A percentile compares a stretch with the other conserved stretches of the same genome.
Conservation (phyloP, 2,888 invertebrate genomes). For the Agapostemon virescens region DNA sequence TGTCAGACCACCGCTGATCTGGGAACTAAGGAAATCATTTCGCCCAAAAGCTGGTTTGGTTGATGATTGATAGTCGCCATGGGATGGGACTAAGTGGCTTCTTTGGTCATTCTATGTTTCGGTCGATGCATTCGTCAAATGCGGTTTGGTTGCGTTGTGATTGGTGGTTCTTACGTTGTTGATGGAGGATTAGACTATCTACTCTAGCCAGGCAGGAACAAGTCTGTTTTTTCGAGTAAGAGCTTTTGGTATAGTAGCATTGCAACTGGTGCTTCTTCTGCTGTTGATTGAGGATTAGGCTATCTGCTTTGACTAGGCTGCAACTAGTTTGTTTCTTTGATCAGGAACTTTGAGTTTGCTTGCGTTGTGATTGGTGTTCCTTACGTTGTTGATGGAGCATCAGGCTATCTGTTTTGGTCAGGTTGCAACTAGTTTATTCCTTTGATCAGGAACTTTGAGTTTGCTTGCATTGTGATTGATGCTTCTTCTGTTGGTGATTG, state of each 20-base stretch:
- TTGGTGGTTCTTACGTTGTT: background rate
- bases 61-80: background rate
- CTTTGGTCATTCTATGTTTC: background rate
- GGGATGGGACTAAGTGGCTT: background rate
- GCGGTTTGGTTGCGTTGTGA: background rate
- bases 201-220: too few species aligned
- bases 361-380: background rate
- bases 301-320: background rate
- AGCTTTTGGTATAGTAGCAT: background rate
- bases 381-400: too few species aligned
- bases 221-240: too few species aligned
- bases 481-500: too few species aligned
- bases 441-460: background rate
- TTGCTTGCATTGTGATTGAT: background rate
- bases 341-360: background rate
- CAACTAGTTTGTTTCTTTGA: background rate
- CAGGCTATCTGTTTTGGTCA: too few species aligned
- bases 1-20: background rate
- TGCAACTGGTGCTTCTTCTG: background rate
- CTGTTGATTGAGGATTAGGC: background rate
- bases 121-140: too few species aligned
- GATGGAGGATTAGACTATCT: background rate
- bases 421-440: too few species aligned
- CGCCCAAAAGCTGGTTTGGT: background rate
- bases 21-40: background rate